phyloP scores from a whole-genome alignment of 2,797 vertebrate genomes.

The Hyperoplus lanceolatus region DNA sequence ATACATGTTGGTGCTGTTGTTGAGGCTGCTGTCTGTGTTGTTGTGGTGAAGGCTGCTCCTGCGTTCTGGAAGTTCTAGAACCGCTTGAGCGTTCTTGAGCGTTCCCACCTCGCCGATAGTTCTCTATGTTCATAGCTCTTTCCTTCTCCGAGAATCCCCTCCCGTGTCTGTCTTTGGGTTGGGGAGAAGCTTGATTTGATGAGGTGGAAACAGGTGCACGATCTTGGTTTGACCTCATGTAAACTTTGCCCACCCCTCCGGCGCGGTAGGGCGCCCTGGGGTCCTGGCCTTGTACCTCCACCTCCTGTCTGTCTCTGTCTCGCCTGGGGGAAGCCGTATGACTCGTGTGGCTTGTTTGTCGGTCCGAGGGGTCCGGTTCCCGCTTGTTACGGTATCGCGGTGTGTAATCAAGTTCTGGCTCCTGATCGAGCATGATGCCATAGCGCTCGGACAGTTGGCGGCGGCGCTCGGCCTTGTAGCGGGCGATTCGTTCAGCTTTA shows the following conservation, averaged over 20 bases:
- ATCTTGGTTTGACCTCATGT: constrained; percentile 80
- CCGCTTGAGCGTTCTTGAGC: constrained; percentile 56
- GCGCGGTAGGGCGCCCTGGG: constrained; percentile 78
- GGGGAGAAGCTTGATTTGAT: constrained; percentile 53
- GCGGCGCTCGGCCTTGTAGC: constrained; percentile 97
- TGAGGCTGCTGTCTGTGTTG: constrained; percentile 56
- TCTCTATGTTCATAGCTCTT: constrained; percentile 87
- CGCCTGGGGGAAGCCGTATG: constrained; percentile 39
- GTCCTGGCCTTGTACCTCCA: constrained; percentile 42
- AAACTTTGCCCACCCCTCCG: constrained; percentile 82
- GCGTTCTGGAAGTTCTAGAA: constrained; percentile 54
- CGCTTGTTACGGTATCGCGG: constrained; percentile 87
- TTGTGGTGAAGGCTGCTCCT: constrained; percentile 54
- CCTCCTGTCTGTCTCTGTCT: constrained; percentile 81
- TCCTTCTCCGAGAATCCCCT: constrained; percentile 82
- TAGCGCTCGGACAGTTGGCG: constrained; percentile 97
- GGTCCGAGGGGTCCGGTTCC: constrained; percentile 81
- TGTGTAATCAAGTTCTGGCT: constrained; percentile 87
- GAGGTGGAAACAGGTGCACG: constrained; percentile 39
- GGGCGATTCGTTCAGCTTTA: constrained; percentile 96
- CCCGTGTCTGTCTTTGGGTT: constrained; percentile 67
- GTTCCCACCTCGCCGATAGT: constrained; percentile 76
- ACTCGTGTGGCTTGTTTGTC: constrained; percentile 39
- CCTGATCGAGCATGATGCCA: constrained; percentile 92
- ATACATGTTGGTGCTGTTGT: constrained; percentile 46